Base-by-base conservation (phyloP, 2,888 invertebrate genomes). In the Chaetogeoica ovagalla region DNA sequence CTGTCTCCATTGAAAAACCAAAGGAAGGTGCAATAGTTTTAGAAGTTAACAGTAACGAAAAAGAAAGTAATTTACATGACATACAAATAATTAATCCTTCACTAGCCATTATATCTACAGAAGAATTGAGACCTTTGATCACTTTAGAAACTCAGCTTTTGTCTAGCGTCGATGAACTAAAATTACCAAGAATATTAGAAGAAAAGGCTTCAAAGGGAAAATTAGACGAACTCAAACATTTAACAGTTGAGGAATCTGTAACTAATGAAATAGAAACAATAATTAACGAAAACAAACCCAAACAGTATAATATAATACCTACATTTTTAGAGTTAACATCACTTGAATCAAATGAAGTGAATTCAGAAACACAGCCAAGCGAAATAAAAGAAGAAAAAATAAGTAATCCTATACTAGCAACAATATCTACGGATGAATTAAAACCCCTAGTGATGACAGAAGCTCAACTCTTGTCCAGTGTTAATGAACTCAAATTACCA, bases 121-220 rank as follows among this genome's bases (percentile, higher is more conserved):
- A 81, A 21, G 69, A 69, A 62, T 39, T 68, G 17, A 66, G 52
- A 60, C 7, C 63, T 6, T 8, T 74, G 15, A 0, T 59, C 6
- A 59, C 23, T 8, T 19, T 52, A 23, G 74, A 73, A 84, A 82
- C 84, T 83, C 60, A 72, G 57, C 0, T 48, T 3, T 52, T 70
- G 37, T 0, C 85, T 84, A 83, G 87, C 60, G 87, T 88, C 83
- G 88, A 88, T 83, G 87, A 87, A 84, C 82, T 84, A 30, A 85
- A 85, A 39, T 5, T 87, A 87, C 85, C 86, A 86, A 15, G 57
- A 59, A 70, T 17, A 21, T 1, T 19, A 11, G 21, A 60, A 3
- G 57, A 70, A 21, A 73, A 55, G 19, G 0, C 30, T 0, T 55
- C 77, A 0, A 65, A 74, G 1, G 4, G 39, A 6, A 62, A 30